Base-by-base conservation (phyloP, 2,888 invertebrate genomes). In the Ecliptopera silaceata region DNA sequence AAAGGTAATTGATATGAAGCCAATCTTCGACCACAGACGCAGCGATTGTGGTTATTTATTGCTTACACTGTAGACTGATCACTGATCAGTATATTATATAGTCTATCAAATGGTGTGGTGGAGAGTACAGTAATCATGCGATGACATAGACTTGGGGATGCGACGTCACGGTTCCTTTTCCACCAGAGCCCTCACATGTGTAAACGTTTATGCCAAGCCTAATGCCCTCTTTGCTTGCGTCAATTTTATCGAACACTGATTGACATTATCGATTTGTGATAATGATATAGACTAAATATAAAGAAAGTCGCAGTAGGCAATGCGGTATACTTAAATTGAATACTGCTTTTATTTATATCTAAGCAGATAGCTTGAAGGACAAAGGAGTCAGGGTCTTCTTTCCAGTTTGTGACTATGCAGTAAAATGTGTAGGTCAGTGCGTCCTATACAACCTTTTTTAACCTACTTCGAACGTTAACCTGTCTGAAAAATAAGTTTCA, bases 231-330 rank as follows among this genome's bases (percentile, higher is more conserved):
- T 49, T 61, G 61, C 61, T 63, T 61, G 63, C 64, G 47, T 17
- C 43, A 51, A 54, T 62, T 42, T 66, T 69, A 72, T 75, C 71
- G 22, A 44, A 50, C 57, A 56, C 54, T 71, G 72, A 75, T 72
- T 71, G 72, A 70, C 74, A 66, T 66, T 72, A 77, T 75, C 77
- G 42, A 39, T 26, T 46, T 42, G 34, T 42, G 45, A 45, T 54
- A 41, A 22, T 42, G 34, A 31, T 47, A 31, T 47, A 18, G 29
- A 55, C 29, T 38, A 31, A 38, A 49, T 18, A 34, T 45, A 45
- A 45, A 45, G 26, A 22, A 26, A 38, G 20, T 34, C 43, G 26
- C 43, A 36, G 31, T 41, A 29, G 5, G 5, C 15, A 15, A 15
- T 15, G 36, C 15, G 3, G 36, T 36, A 36, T 15, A 15, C 13